Evolutionary conservation across 1,140 invertebrate genomes (phyloP), one percentile per base, ranked within the genome.

Genomic region (Cardiocondyla obscurior): DNA sequence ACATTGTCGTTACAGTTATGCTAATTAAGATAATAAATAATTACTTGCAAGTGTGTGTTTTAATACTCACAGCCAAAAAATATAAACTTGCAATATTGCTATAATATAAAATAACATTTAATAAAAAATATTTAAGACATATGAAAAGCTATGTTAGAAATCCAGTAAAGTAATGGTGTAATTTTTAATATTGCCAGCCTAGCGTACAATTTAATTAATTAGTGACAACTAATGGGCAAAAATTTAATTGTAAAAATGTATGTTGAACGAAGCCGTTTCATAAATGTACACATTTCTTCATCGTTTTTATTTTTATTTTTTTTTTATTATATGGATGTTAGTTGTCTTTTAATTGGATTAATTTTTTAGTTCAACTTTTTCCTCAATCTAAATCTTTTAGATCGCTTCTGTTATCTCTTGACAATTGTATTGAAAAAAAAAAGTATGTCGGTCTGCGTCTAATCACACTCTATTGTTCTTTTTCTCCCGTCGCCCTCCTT

Each of bases 391-490:
- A 36, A 30, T 42, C 83, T 81, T 33, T 84, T 88, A 30, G 81
- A 70, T 67, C 73, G 62, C 86, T 87, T 77, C 69, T 87, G 70
- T 88, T 72, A 70, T 46, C 85, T 88, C 33, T 62, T 79, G 62
- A 64, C 82, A 82, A 86, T 53, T 77, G 81, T 83, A 79, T 74
- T 60, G 33, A 16, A 8, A 0, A 1, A 39, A 16, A 81, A 81
- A 82, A 87, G 58, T 91, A 89, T 92, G 92, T 93, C 86, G 89
- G 92, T 94, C 92, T 93, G 88, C 88, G 86, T 93, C 90, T 93
- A 94, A 93, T 93, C 93, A 93, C 92, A 94, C 92, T 93, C 92
- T 94, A 93, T 93, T 94, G 87, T 94, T 93, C 91, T 93, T 88
- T 93, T 88, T 93, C 91, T 92, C 90, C 92, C 91, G 8, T 91